phyloP scores from a whole-genome alignment of 1,140 invertebrate genomes.

The Ericerus pela region DNA sequence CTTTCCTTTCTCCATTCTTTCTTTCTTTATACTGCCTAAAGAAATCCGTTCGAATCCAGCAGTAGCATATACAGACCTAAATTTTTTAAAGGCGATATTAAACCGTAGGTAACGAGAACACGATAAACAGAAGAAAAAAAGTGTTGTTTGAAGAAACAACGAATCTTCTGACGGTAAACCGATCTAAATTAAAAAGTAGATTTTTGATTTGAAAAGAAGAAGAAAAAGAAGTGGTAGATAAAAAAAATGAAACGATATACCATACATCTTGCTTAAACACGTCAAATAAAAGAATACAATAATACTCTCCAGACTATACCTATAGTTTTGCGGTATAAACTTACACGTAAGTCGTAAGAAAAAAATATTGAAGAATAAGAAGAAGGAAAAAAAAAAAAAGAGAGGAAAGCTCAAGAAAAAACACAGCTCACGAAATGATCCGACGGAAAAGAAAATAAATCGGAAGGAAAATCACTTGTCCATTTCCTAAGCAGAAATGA shows the following conservation, averaged over 20 bases:
- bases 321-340: background rate
- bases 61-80: too few relatives aligned
- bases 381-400: background rate
- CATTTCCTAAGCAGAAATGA: conserved; percentile 1
- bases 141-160: too few relatives aligned
- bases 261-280: conserved; percentile 7
- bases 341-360: too few relatives aligned
- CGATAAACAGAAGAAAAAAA: too few relatives aligned
- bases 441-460: conserved; percentile 9
- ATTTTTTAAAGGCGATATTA: too few relatives aligned
- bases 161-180: too few relatives aligned
- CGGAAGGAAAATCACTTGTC: conserved; percentile 8
- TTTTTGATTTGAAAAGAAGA: conserved; percentile 3
- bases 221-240: too few relatives aligned
- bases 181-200: conserved; percentile 9
- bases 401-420: background rate
- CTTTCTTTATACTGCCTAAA: too few relatives aligned
- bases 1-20: too few relatives aligned
- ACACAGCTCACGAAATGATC: conserved; percentile 1
- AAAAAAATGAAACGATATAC: background rate
- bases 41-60: too few relatives aligned
- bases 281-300: conserved; percentile 8
- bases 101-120: too few relatives aligned
- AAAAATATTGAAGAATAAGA: too few relatives aligned
- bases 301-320: background rate